Conservation (phyloP, 2,888 invertebrate species). For the Drosophila cognata region DNA sequence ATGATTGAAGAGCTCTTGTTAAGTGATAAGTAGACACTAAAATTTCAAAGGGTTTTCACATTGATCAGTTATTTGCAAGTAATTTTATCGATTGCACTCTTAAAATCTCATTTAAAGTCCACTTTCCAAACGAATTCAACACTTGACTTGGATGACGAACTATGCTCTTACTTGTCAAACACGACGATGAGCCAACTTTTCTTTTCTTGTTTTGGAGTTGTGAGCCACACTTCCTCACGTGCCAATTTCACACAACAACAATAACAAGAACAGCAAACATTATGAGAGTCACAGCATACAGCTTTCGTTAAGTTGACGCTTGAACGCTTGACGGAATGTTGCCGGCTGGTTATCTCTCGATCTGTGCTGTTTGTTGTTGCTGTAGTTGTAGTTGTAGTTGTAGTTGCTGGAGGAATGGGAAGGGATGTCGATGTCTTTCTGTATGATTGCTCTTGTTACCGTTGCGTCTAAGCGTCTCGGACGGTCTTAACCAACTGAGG, state of each 20-base stretch:
- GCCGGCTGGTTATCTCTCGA: conserved; percentile 27
- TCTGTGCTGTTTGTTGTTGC: not conserved
- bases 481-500: conserved; percentile 70
- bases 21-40: not conserved
- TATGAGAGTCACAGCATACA: conserved; percentile 5
- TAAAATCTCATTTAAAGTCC: not conserved
- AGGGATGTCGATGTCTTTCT: not conserved
- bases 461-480: conserved; percentile 69
- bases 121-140: conserved; percentile 25
- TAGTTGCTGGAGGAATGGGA: not conserved
- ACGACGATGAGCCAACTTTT: conserved; percentile 24
- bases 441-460: conserved; percentile 16
- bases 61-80: not conserved
- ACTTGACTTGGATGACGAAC: conserved; percentile 2
- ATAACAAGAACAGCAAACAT: conserved; percentile 6
- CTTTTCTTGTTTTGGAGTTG: conserved; percentile 1
- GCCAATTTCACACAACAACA: conserved; percentile 56
- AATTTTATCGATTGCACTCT: conserved; percentile 19
- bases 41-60: not conserved
- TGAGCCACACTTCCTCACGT: conserved; percentile 50
- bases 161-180: conserved; percentile 28
- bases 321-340: conserved; percentile 37
- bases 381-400: not conserved
- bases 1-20: not conserved
- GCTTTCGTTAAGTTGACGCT: conserved; percentile 42